Conservation (phyloP, 1,140 invertebrate species). For the Mya arenaria region DNA sequence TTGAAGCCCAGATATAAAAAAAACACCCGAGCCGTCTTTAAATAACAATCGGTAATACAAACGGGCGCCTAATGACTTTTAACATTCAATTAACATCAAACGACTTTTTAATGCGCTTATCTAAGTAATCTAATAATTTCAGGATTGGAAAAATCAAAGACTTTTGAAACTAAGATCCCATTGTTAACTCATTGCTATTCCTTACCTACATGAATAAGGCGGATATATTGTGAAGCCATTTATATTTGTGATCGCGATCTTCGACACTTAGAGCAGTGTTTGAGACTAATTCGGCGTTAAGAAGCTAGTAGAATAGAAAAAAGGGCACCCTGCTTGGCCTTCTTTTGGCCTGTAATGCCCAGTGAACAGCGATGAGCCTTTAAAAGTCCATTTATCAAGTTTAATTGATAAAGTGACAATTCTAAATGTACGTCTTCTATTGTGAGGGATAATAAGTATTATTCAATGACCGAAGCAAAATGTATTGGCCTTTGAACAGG, state of each 20-base stretch:
- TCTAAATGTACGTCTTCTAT: too few relatives aligned
- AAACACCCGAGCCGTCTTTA: too few relatives aligned
- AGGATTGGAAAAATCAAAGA: neutral
- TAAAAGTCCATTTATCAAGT: neutral
- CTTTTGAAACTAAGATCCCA: neutral
- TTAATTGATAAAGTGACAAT: neutral
- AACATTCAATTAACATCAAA: constrained; percentile 1
- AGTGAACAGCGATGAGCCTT: neutral
- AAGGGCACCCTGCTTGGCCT: too few relatives aligned
- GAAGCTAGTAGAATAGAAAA: too few relatives aligned
- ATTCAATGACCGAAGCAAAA: too few relatives aligned
- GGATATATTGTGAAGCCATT: neutral
- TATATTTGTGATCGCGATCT: neutral
- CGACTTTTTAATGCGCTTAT: constrained; percentile 2
- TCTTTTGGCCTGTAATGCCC: neutral
- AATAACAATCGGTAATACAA: too few relatives aligned
- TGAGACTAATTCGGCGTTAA: too few relatives aligned
- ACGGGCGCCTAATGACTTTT: neutral
- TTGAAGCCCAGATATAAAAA: too few relatives aligned
- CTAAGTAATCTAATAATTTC: constrained; percentile 2
- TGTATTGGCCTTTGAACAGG: too few relatives aligned
- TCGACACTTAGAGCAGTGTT: too few relatives aligned
- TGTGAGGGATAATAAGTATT: too few relatives aligned
- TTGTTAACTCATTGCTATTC: neutral
- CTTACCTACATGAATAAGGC: neutral